Percentiles rank a stretch among this genome's conserved stretches.
phyloP scores from a whole-genome alignment of 2,113 vertebrate genomes.

The Limanda limanda region DNA sequence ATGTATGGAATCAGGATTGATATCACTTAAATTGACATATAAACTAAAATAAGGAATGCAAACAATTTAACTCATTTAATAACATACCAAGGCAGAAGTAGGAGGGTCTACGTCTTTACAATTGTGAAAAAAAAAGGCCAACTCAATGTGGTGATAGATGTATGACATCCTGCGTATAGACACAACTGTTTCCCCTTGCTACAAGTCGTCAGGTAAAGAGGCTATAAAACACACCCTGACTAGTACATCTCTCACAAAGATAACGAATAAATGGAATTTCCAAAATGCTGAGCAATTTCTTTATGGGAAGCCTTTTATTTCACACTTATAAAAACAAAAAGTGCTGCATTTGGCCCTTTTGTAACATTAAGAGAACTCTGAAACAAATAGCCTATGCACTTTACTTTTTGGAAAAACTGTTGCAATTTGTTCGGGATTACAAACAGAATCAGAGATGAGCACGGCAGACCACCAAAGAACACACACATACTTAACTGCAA shows the following conservation, averaged over 20 bases:
- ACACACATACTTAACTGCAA: constrained; percentile 15
- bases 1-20: no score
- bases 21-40: no score
- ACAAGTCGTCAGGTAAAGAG: no score
- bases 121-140: no score
- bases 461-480: background rate
- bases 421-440: background rate
- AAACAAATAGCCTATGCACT: background rate
- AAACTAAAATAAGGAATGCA: no score
- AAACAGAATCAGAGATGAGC: constrained; percentile 11
- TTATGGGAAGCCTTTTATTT: background rate
- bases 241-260: background rate
- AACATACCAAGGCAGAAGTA: no score
- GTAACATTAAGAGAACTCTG: background rate
- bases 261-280: background rate
- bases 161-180: no score
- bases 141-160: no score
- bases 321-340: background rate
- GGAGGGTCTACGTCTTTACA: no score
- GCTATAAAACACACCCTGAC: no score
- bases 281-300: background rate
- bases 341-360: background rate
- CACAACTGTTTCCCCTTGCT: no score
- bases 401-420: background rate
- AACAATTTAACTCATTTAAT: no score